Base-by-base conservation (phyloP, 2,113 vertebrate species). In the Aphelocoma coerulescens region DNA sequence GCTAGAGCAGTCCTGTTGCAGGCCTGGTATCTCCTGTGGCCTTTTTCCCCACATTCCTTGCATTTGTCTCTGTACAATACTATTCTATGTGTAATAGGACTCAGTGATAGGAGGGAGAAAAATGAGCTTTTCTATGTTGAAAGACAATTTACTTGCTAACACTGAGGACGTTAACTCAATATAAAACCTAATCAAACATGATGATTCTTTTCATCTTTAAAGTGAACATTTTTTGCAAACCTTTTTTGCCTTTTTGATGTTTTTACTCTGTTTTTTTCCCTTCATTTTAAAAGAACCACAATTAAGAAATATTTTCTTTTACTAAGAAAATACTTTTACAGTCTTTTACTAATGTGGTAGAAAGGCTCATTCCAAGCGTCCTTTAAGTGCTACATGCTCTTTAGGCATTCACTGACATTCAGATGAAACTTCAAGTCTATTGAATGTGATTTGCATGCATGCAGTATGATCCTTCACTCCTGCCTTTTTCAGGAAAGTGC, bases 1-100 rank as follows among this genome's bases (percentile, higher is more conserved):
- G 87, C 78, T 90, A 94, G 95, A 97, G 97, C 95, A 91, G 96
- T 97, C 95, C 93, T 86, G 51, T 95, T 98, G 85, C 91, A 95
- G 84, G 59, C 96, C 97, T 96, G 96, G 78, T 89, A 28, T 87
- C 93, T 97, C 71, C 85, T 33, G 85, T 97, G 95, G 97, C 97
- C 96, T 97, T 96, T 96, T 96, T 69, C 87, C 35, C 66, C 66
- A 35, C 55, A 49, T 89, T 91, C 86, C 87, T 96, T 94, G 91
- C 85, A 72, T 96, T 95, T 93, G 51, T 87, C 43, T 82, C 91
- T 93, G 92, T 94, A 91, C 43, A 55, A 49, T 93, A 26, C 44
- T 79, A n/a, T 32, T 91, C 43, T 49, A 55, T 19, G 41, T 93
- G 83, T 97, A 83, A 77, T 68, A 79, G 81, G 66, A 93, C 72